Base-by-base conservation (phyloP, 2,113 vertebrate genomes). In the Spilogale gracilis region DNA sequence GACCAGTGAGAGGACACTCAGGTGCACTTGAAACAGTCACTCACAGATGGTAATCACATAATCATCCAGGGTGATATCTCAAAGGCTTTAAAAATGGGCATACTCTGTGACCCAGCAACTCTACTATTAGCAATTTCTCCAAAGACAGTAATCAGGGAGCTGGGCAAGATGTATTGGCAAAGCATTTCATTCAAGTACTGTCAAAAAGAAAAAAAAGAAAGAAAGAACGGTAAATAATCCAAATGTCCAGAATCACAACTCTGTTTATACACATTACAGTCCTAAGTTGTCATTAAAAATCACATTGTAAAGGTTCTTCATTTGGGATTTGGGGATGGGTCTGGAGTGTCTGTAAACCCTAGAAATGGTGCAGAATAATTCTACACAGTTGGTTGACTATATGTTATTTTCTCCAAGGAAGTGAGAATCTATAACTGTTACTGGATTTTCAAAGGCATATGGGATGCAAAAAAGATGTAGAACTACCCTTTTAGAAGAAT, bases 361-460 rank as follows among this genome's bases (percentile, higher is more conserved):
- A 60, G 38, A 79, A 88, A 58, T 0, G 6, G n/a, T 48, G 21
- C 17, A 80, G 61, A 63, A 95, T 32, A 32, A 43, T 61, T 88
- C 56, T 27, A 52, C 17, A 11, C 48, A 69, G 43, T 74, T 65
- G 60, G 63, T 9, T 78, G n/a, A 90, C 80, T 38, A 48, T 8
- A 11, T 56, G 56, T 38, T 79, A 54, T 14, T 50, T 81, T 58
- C 78, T 60, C 74, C 20, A 79, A 82, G 81, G 60, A 71, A 60
- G 61, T 43, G 30, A 81, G 58, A 90, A 60, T 43, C 50, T 10
- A 48, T 20, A 78, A 67, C 71, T 50, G 45, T 65, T 56, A 82
- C 18, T 78, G n/a, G 32, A 76, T 90, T 89, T 97, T 45, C 65
- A 87, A 79, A 96, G 56, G 30, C 14, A 54, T 50, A 45, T 85